Evolutionary conservation across 2,113 vertebrate species (phyloP).

Genomic region (Peucedramus taeniatus): DNA sequence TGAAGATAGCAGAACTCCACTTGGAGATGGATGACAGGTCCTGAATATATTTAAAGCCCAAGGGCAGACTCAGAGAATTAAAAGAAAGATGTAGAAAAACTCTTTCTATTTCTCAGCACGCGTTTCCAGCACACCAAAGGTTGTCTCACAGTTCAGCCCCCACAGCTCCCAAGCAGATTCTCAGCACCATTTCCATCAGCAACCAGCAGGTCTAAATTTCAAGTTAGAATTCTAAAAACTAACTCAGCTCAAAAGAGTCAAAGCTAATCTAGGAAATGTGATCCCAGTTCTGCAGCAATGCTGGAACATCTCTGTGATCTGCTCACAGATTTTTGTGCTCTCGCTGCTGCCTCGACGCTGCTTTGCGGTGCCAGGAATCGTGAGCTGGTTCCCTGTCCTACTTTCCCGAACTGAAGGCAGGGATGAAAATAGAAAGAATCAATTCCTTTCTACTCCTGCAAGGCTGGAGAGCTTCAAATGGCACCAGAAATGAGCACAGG

Average conservation of each 20-base stretch:
- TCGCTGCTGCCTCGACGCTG: neutral
- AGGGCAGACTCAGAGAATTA: neutral
- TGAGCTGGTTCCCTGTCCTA: conserved; percentile 47
- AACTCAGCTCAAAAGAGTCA: neutral
- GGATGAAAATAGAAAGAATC: conserved; percentile 55
- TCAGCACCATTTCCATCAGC: neutral
- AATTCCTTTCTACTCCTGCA: conserved; percentile 7
- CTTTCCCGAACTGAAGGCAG: conserved; percentile 31
- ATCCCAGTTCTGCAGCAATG: neutral
- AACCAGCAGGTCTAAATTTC: neutral
- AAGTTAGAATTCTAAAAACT: neutral
- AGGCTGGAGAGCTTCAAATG: neutral
- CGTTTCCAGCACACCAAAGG: neutral
- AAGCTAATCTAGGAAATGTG: neutral
- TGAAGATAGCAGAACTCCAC: neutral
- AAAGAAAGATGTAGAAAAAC: neutral
- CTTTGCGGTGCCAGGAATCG: conserved; percentile 24
- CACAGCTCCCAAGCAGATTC: neutral
- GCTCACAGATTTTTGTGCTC: neutral
- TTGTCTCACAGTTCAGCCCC: neutral
- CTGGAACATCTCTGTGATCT: conserved; percentile 12
- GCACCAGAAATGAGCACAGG: neutral
- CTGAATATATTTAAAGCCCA: neutral
- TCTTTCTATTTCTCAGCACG: neutral
- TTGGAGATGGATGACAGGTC: neutral